phyloP scores from a whole-genome alignment of 2,797 vertebrate genomes.

The Pseudomugil tenellus region DNA sequence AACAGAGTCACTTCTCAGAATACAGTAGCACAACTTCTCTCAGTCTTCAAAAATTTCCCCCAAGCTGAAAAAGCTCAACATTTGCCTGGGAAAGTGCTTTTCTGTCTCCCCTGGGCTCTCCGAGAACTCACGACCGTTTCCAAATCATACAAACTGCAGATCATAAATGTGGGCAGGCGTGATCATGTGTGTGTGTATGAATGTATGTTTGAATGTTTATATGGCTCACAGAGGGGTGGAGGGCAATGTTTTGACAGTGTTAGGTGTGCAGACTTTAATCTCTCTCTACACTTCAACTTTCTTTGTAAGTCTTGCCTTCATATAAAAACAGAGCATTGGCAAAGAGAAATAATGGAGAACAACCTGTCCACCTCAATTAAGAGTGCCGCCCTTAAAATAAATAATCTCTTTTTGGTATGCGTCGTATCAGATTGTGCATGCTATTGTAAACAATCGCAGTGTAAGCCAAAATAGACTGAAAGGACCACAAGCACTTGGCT shows the following conservation, averaged over 20 bases:
- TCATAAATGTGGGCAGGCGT: conserved; percentile 52
- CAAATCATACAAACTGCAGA: conserved; percentile 75
- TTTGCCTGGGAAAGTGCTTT: conserved; percentile 74
- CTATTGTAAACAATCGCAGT: conserved; percentile 63
- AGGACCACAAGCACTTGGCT: conserved; percentile 27
- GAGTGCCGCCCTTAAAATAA: conserved; percentile 65
- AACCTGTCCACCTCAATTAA: conserved; percentile 59
- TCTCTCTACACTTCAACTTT: conserved; percentile 44
- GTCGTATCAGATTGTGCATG: conserved; percentile 71
- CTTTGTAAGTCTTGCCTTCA: conserved; percentile 50
- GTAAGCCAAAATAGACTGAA: conserved; percentile 30
- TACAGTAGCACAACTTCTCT: conserved; percentile 38
- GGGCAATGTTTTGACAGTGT: conserved; percentile 79
- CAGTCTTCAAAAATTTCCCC: conserved; percentile 55
- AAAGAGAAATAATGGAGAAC: conserved; percentile 55
- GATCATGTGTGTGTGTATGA: conserved; percentile 31
- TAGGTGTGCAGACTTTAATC: conserved; percentile 75
- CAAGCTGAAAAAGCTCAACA: conserved; percentile 62
- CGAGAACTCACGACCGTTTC: conserved; percentile 69
- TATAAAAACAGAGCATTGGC: conserved; percentile 57
- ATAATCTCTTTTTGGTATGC: conserved; percentile 67
- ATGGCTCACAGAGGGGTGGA: conserved; percentile 58
- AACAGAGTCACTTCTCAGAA: conserved; percentile 39
- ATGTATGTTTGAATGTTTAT: conserved; percentile 66
- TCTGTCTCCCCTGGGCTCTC: conserved; percentile 50